Base-by-base conservation (phyloP, 2,888 invertebrate genomes). In the Drosophila ustulata region DNA sequence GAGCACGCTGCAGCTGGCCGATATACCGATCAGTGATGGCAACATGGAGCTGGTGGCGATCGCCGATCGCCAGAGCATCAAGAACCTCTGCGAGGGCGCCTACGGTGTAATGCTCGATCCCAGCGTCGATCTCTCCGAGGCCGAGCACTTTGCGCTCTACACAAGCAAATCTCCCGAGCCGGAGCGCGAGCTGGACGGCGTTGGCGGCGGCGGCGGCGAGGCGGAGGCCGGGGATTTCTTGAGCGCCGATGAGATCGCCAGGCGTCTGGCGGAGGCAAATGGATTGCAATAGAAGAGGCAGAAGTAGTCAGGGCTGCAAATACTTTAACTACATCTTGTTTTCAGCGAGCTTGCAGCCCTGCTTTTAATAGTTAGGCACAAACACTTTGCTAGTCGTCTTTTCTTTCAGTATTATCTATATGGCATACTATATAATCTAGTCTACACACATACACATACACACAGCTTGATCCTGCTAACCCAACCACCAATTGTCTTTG, bases 81-180 rank as follows among this genome's bases (percentile, higher is more conserved):
- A 80, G 71, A 92, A 92, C 76, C 67, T 93, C 18, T 93, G 92
- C 62, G 93, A 92, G 65, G 93, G 92, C 0, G 90, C 91, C 55
- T 92, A 88, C 45, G 92, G 92, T 28, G 92, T 93, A 3, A 80
- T 90, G 0, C 86, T 93, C 3, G 92, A 93, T 83, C 91, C 92
- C 39, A 94, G 94, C 55, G 92, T 95, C 45, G 96, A 96, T 80
- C 92, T 97, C 43, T 96, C 96, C 0, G 97, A 97, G 80, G 97
- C 97, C 0, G 97, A 97, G 89, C 96, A 97, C 89, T 97, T 97
- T 91, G 97, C 97, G 25, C 92, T 97, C 56, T 97, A 97, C 81
- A 97, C 97, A 85, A 95, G 96, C 59, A 94, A 96, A 88, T 96
- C 97, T 4, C 96, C 97, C 1, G 96, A 95, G 88, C 97, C 97